A percentile compares a stretch with the other conserved stretches of the same genome.
phyloP scores from a whole-genome alignment of 2,888 invertebrate genomes.

The Ametastegia equiseti region DNA sequence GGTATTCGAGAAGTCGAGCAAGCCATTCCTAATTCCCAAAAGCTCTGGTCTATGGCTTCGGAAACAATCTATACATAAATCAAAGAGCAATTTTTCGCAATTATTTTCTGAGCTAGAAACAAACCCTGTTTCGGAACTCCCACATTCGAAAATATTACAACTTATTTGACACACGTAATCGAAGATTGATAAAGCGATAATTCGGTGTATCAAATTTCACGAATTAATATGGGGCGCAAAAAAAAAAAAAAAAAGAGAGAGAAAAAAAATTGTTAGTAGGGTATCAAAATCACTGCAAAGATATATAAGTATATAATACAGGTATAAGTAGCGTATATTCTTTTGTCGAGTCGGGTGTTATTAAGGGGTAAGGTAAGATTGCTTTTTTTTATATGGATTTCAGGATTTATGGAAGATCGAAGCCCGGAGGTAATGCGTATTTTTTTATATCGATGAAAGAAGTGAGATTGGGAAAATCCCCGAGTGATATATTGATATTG shows the following conservation, averaged over 20 bases:
- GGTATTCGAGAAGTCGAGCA: not conserved
- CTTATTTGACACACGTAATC: not conserved
- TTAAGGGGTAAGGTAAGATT: slow-evolving; percentile 1
- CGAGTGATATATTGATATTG: slow-evolving; percentile 1
- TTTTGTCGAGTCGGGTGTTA: slow-evolving; percentile 3
- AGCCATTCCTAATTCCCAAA: not conserved
- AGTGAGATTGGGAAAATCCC: not conserved
- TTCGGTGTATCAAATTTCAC: not conserved
- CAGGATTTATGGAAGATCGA: not conserved
- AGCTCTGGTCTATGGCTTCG: not conserved
- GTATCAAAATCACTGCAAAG: not conserved
- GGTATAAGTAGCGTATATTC: not conserved
- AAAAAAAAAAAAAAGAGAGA: too few relatives aligned
- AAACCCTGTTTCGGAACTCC: too few relatives aligned
- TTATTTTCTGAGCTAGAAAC: not conserved
- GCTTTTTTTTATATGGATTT: slow-evolving; percentile 4
- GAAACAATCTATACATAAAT: not conserved
- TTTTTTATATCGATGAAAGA: slow-evolving; percentile 10
- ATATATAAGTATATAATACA: not conserved
- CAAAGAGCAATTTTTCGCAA: not conserved
- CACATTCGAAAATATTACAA: not conserved
- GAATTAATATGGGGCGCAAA: not conserved
- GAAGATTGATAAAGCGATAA: not conserved
- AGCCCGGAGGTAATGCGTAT: not conserved
- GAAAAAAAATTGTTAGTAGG: not conserved